Evolutionary conservation across 2,113 vertebrate genomes (phyloP), one percentile per base, ranked within the genome.

Genomic region (Spermophilus dauricus): DNA sequence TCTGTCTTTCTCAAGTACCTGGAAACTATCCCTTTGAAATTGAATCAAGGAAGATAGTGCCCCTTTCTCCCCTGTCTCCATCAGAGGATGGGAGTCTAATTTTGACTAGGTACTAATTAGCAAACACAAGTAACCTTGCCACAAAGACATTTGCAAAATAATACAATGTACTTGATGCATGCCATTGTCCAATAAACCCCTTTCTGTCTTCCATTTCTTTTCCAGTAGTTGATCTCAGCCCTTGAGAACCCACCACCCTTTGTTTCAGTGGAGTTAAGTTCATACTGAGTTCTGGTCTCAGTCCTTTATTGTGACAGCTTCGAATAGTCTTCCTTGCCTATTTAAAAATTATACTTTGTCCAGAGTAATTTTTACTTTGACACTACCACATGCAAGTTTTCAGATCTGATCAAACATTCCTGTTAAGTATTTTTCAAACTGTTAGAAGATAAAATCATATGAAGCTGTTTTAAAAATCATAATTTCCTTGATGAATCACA

Each of bases 371-470:
- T 91, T 48, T 85, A 18, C 77, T 70, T 85, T 92, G 58, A 94
- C 4, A 63, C 8, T 37, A 6, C 48, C 30, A 32, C 16, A 20
- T 70, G 39, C 3, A 42, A n/a, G 53, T 80, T 51, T 51, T 93
- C 30, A 90, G 56, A 75, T 69, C 20, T 69, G 18, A 80, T 85
- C 34, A 48, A 58, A 73, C n/a, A 18, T 73, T 63, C 56, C 73
- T 45, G 2, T 26, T 28, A 51, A 76, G 67, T 75, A 39, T 76
- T 75, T 95, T 63, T 65, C 72, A 84, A 80, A 16, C 28, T 20
- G 48, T 81, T 22, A 75, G 39, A 89, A 89, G n/a, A 76, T 72
- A 82, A 96, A 82, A 82, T 70, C n/a, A 91, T 63, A 22, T 16
- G n/a, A 24, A 56, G 6, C 28, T 75, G 10, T 86, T 95, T 84